A percentile compares a stretch with the other conserved stretches of the same genome.
Evolutionary conservation across 64 coral and sea anemone species (phyloP).

Genomic region (Montipora cactus): DNA sequence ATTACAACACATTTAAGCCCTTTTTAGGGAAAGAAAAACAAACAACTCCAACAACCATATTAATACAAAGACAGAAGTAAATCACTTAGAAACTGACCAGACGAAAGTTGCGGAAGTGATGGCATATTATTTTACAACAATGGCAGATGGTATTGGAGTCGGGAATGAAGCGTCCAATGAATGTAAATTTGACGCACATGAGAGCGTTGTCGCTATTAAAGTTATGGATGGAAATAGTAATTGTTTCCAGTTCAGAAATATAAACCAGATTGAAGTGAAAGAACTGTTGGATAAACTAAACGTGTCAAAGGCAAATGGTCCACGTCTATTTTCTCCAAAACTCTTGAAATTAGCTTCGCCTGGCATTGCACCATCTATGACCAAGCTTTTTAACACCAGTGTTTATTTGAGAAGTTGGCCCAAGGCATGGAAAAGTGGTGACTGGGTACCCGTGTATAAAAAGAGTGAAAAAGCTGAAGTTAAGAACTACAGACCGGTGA

Average conservation of each 20-base stretch:
- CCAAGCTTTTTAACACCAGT: conserved; percentile 2
- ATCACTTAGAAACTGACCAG: not conserved
- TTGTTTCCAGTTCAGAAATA: not conserved
- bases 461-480: too few relatives aligned
- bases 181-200: conserved; percentile 23
- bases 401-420: conserved; percentile 7
- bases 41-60: too few relatives aligned
- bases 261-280: not conserved
- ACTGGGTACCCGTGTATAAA: too few relatives aligned
- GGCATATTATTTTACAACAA: conserved; percentile 15
- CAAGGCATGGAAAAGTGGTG: conserved; percentile 27
- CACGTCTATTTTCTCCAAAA: conserved; percentile 18
- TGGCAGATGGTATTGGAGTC: conserved; percentile 9
- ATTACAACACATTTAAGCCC: too few relatives aligned
- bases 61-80: not conserved
- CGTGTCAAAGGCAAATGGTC: not conserved
- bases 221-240: not conserved
- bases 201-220: conserved; percentile 2
- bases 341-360: conserved; percentile 10
- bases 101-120: conserved; percentile 3
- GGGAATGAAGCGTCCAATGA: conserved; percentile 18
- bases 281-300: too few relatives aligned
- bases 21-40: too few relatives aligned
- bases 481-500: too few relatives aligned
- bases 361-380: not conserved